Conservation (phyloP, 1,140 invertebrate species). For the Pissodes strobi region DNA sequence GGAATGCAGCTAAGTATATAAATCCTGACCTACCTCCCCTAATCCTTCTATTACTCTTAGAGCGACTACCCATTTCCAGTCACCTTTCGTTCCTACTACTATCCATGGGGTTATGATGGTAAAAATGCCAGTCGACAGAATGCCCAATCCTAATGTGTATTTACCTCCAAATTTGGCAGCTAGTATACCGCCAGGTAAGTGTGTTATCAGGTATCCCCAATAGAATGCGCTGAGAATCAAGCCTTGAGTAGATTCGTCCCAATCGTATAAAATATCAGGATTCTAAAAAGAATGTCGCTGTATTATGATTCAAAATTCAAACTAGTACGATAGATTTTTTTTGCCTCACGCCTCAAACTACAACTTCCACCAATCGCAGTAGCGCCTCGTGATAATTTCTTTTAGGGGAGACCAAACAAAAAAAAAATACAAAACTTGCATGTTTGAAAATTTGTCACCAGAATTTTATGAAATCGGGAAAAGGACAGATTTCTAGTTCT, state of each 20-base stretch:
- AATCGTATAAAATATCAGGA: conserved; percentile 58
- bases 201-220: conserved; percentile 75
- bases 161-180: conserved; percentile 79
- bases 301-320: too few species aligned
- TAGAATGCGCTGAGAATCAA: conserved; percentile 70
- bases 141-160: conserved; percentile 73
- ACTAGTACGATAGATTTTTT: too few species aligned
- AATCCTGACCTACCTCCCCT: conserved; percentile 64
- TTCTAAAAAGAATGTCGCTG: too few species aligned
- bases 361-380: too few species aligned
- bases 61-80: conserved; percentile 62
- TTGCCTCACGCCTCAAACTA: too few species aligned
- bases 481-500: too few species aligned
- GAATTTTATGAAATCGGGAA: too few species aligned
- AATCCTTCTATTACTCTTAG: conserved; percentile 71
- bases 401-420: too few species aligned
- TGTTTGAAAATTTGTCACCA: too few species aligned
- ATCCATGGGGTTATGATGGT: conserved; percentile 71
- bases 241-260: conserved; percentile 69
- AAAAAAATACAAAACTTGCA: too few species aligned
- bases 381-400: too few species aligned
- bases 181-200: conserved; percentile 74
- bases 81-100: conserved; percentile 61
- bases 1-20: too few species aligned
- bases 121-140: conserved; percentile 74